phyloP scores from a whole-genome alignment of 2,888 invertebrate species.

The Homarus gammarus region DNA sequence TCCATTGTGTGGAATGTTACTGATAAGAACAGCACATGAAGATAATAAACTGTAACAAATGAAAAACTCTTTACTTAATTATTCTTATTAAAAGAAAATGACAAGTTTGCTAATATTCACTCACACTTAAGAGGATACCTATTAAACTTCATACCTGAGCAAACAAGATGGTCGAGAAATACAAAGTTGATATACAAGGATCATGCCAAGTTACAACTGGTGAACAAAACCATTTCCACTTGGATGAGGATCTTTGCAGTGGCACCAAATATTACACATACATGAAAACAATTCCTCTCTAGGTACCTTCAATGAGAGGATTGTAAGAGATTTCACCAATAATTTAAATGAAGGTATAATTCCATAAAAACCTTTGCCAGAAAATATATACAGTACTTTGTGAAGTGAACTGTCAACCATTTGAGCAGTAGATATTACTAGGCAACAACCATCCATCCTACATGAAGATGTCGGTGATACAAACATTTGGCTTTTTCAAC shows the following conservation, averaged over 20 bases:
- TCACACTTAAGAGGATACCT: neutral
- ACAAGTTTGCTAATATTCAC: neutral
- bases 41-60: neutral
- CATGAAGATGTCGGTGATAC: neutral
- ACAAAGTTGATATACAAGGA: neutral
- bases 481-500: neutral
- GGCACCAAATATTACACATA: too few relatives aligned
- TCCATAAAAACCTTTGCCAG: too few relatives aligned
- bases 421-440: too few relatives aligned
- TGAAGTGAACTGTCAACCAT: too few relatives aligned
- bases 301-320: too few relatives aligned
- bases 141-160: neutral
- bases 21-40: neutral
- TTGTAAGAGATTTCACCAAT: too few relatives aligned
- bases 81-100: too few relatives aligned
- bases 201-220: neutral
- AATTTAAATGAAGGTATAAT: too few relatives aligned
- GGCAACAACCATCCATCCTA: neutral
- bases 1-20: conserved; percentile 6
- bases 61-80: too few relatives aligned
- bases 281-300: too few relatives aligned
- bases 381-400: too few relatives aligned
- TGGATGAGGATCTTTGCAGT: neutral
- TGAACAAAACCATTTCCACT: neutral
- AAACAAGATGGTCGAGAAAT: neutral